Conservation (phyloP, 2,113 vertebrate genomes). For the Solenodon paradoxus region DNA sequence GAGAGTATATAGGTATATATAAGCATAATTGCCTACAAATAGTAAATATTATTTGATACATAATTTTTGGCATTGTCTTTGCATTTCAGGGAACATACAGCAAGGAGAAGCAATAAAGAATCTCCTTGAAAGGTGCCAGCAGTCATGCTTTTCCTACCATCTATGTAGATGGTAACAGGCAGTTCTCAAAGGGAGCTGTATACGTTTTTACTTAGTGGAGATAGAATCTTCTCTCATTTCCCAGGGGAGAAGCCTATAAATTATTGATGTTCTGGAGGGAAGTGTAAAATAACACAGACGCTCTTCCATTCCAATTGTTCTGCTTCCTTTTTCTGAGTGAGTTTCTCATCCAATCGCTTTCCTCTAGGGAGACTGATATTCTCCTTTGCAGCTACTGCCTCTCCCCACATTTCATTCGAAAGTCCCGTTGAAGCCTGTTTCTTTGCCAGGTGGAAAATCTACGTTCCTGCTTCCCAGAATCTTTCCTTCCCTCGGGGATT, state of each 20-base stretch:
- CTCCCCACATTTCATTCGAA: neutral
- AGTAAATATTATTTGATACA: neutral
- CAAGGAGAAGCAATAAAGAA: neutral
- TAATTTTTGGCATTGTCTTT: neutral
- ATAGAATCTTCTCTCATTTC: slow-evolving; percentile 44
- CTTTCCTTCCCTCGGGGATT: neutral
- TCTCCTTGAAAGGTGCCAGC: neutral
- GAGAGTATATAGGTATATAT: neutral
- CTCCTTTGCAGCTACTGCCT: neutral
- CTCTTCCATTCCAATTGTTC: neutral
- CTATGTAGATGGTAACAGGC: neutral
- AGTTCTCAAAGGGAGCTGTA: slow-evolving; percentile 11
- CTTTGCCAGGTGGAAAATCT: neutral
- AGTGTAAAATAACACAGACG: slow-evolving; percentile 20
- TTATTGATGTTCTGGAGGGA: slow-evolving; percentile 26
- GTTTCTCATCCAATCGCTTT: neutral
- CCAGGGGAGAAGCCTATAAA: slow-evolving; percentile 29
- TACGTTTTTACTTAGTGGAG: neutral
- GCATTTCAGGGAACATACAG: neutral
- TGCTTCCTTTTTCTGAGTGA: neutral
- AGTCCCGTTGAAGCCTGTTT: neutral
- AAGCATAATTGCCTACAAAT: neutral
- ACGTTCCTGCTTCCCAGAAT: neutral
- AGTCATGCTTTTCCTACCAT: neutral
- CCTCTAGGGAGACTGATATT: neutral